phyloP scores from a whole-genome alignment of 2,797 vertebrate genomes.

The Fringilla coelebs region DNA sequence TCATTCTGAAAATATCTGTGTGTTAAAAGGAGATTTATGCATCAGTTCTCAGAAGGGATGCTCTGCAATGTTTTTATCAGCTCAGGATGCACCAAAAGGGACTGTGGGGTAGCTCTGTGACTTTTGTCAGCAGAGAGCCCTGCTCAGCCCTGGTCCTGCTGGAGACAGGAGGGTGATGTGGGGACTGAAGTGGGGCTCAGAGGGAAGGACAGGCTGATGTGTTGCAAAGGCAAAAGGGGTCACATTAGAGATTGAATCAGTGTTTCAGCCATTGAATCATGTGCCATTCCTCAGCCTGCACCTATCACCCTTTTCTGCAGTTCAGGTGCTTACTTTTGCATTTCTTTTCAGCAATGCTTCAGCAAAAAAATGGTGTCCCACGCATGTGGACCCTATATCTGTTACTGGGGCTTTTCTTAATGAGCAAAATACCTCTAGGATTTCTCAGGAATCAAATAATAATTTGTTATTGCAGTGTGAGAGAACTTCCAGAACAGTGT shows the following conservation, averaged over 20 bases:
- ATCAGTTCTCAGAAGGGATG: rapidly evolving
- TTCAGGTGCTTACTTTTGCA: not conserved
- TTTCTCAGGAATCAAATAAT: not conserved
- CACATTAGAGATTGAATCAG: not conserved
- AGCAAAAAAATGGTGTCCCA: not conserved
- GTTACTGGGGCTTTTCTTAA: not conserved
- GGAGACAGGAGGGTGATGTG: not conserved
- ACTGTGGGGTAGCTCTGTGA: not conserved
- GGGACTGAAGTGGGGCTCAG: not conserved
- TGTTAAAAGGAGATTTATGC: not conserved
- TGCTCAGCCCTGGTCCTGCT: not conserved
- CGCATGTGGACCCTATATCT: rapidly evolving
- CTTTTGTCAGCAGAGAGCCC: not conserved
- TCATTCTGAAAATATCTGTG: not conserved
- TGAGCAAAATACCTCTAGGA: not conserved
- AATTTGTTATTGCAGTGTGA: not conserved
- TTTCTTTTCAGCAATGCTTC: not conserved
- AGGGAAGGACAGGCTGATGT: not conserved
- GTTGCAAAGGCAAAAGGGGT: not conserved
- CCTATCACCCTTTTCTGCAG: not conserved
- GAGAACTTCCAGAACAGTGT: too few species aligned
- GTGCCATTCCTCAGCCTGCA: not conserved
- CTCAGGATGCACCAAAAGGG: not conserved
- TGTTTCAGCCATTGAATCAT: not conserved
- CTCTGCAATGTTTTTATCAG: not conserved